phyloP scores from a whole-genome alignment of 53 echinoderm and acorn worm genomes.

The Echinarachnius parma region DNA sequence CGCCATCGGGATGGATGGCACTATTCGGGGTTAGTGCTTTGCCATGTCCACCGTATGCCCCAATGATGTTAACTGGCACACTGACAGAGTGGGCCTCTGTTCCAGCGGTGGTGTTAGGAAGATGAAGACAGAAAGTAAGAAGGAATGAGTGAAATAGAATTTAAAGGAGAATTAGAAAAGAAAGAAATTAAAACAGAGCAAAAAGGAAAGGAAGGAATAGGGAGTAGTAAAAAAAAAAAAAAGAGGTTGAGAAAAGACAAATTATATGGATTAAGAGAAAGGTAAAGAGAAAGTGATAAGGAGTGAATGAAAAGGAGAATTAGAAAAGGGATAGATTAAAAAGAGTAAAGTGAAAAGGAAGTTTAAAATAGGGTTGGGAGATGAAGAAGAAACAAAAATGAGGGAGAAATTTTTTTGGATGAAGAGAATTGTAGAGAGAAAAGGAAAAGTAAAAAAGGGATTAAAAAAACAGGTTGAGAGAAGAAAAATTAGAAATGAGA shows the following conservation, averaged over 20 bases:
- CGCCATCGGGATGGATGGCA: slow-evolving; percentile 61
- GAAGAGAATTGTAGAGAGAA: too few relatives aligned
- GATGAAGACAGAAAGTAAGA: slow-evolving; percentile 15
- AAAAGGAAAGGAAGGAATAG: slow-evolving; percentile 5
- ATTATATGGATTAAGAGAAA: background rate
- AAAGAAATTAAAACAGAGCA: background rate
- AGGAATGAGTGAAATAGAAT: background rate
- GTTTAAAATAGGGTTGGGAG: background rate
- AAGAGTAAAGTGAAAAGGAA: background rate
- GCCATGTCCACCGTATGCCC: slow-evolving; percentile 55
- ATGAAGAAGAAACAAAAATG: too few relatives aligned
- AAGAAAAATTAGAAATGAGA: too few relatives aligned
- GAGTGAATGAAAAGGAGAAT: background rate
- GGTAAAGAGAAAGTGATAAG: background rate
- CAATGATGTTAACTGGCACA: slow-evolving; percentile 56
- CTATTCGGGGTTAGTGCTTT: slow-evolving; percentile 46
- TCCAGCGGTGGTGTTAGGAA: background rate
- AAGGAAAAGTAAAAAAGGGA: too few relatives aligned
- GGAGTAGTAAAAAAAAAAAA: slow-evolving; percentile 22
- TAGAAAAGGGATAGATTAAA: background rate
- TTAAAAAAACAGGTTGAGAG: too few relatives aligned
- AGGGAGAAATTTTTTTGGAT: too few relatives aligned
- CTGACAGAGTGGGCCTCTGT: slow-evolving; percentile 62
- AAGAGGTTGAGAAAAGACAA: slow-evolving; percentile 1
- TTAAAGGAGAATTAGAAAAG: background rate